These are phyloP conservation scores for Danionella dracula DNA, from an alignment of 2,797 vertebrate species.

Conservation along the genomic window DNA sequence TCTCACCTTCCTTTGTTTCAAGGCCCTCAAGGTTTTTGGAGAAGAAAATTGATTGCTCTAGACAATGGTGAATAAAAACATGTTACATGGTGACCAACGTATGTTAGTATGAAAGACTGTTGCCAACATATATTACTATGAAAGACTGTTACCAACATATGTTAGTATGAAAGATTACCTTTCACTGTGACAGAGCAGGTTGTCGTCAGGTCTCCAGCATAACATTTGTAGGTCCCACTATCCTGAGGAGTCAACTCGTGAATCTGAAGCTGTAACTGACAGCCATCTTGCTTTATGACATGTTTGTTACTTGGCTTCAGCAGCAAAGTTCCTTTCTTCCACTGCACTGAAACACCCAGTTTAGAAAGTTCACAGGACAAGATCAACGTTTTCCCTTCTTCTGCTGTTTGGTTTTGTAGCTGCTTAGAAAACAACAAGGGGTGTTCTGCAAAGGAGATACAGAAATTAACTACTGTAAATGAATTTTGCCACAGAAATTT, in stretches of 20 bases:
- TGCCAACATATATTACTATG: too few species aligned
- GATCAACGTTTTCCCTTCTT: conserved; percentile 51
- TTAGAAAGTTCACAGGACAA: conserved; percentile 65
- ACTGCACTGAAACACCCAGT: conserved; percentile 53
- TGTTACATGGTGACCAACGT: background rate
- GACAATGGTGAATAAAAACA: too few species aligned
- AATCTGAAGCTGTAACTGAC: conserved; percentile 68
- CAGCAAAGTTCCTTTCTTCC: conserved; percentile 67
- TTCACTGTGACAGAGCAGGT: conserved; percentile 28
- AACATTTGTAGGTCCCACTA: conserved; percentile 75
- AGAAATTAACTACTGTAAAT: too few species aligned
- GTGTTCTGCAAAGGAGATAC: too few species aligned
- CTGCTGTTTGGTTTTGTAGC: conserved; percentile 46
- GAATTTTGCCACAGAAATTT: too few species aligned
- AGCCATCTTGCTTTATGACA: conserved; percentile 62
- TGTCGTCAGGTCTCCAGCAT: conserved; percentile 51
- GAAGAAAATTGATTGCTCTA: conserved; percentile 30
- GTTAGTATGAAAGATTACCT: conserved; percentile 27
- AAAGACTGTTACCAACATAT: too few species aligned
- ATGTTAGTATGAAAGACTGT: too few species aligned
- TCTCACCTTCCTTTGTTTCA: conserved; percentile 50
- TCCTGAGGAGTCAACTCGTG: conserved; percentile 71
- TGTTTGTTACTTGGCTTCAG: conserved; percentile 66
- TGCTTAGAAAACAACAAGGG: too few species aligned
- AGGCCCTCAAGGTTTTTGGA: background rate